Conservation (phyloP, 2,113 vertebrate species). For the Rhea americana region DNA sequence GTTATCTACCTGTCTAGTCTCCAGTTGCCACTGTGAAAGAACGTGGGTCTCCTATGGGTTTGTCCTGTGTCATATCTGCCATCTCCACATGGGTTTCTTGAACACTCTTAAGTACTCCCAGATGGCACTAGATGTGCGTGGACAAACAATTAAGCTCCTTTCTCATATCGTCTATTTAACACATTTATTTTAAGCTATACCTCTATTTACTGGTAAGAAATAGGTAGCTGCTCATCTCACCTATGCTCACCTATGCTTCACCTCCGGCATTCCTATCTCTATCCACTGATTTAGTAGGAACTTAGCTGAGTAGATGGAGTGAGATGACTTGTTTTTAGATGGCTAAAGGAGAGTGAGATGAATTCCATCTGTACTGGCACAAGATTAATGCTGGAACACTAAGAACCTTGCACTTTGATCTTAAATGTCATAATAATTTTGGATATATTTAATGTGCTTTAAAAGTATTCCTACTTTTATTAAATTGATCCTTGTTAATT, state of each 20-base stretch:
- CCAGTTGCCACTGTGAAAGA: not conserved
- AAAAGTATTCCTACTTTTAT: conserved; percentile 13
- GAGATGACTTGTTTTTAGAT: conserved; percentile 26
- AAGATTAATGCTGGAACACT: conserved; percentile 48
- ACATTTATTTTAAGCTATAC: not conserved
- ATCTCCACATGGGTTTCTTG: not conserved
- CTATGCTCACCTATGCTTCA: not conserved
- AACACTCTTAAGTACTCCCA: not conserved
- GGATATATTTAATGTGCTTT: conserved; percentile 35
- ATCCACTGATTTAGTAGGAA: conserved; percentile 6
- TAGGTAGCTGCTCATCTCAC: not conserved
- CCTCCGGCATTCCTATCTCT: not conserved
- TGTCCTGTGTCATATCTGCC: not conserved
- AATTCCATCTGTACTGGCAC: not conserved
- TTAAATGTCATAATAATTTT: conserved; percentile 38
- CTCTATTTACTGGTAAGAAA: not conserved
- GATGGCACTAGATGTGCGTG: not conserved
- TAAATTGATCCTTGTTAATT: conserved; percentile 44
- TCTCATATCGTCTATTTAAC: not conserved
- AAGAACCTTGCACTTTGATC: conserved; percentile 46
- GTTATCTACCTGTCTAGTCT: not conserved
- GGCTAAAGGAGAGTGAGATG: conserved; percentile 2
- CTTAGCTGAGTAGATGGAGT: conserved; percentile 7
- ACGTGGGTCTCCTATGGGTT: not conserved
- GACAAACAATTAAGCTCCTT: not conserved